These are phyloP conservation scores for Stegostoma tigrinum DNA, from an alignment of 2,113 vertebrate genomes.

Conservation along the genomic window DNA sequence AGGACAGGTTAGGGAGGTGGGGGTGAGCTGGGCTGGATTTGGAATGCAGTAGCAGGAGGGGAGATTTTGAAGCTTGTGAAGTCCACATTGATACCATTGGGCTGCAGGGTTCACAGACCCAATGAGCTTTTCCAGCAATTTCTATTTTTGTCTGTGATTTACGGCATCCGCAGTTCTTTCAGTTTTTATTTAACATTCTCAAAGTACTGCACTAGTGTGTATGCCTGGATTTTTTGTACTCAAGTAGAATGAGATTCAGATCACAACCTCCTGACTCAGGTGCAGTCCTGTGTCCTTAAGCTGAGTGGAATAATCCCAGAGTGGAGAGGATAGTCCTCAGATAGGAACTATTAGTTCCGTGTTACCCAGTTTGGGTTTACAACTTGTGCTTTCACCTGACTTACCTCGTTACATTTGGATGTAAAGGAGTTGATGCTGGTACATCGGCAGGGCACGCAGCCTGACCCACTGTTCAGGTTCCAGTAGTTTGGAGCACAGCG, in stretches of 20 bases:
- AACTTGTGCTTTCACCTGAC: background rate
- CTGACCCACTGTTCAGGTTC: constrained; percentile 76
- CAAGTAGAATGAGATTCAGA: too few relatives aligned
- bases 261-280: background rate
- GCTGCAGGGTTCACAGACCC: too few relatives aligned
- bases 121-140: too few relatives aligned
- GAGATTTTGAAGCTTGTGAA: too few relatives aligned
- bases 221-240: background rate
- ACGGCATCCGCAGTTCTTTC: too few relatives aligned
- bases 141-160: too few relatives aligned
- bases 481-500: constrained; percentile 82
- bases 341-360: background rate
- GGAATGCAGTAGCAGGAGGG: too few relatives aligned
- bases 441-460: constrained; percentile 78
- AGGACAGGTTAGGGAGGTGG: too few relatives aligned
- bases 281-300: background rate
- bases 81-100: too few relatives aligned
- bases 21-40: too few relatives aligned
- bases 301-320: background rate
- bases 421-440: constrained; percentile 71
- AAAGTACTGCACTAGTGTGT: background rate
- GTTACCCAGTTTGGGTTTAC: background rate
- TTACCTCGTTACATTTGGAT: constrained; percentile 82
- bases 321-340: background rate
- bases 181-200: too few relatives aligned